Base-by-base conservation (phyloP, 2,797 vertebrate species). In the Melopsittacus undulatus region DNA sequence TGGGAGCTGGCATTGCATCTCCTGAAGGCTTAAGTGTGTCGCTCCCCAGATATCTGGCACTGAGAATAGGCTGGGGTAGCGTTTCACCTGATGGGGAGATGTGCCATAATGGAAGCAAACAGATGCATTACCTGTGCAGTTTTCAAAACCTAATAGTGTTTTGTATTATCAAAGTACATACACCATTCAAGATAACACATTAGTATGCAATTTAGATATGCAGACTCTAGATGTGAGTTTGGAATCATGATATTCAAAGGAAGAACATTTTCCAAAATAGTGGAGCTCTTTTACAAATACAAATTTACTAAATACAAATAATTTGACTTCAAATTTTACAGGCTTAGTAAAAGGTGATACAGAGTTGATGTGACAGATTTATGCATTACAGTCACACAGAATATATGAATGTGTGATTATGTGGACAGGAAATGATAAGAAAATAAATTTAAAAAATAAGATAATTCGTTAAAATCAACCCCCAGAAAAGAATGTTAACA, bases 101-200 rank as follows among this genome's bases (percentile, higher is more conserved):
- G 36, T 45, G 22, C 45, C 21, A 3, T 30, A 5, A 20, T 38
- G 49, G 48, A 29, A 72, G 34, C 16, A 52, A 8, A 62, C 30
- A 51, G 54, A 11, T 0, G 5, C 1, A 3, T 9, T 46, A n/a
- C 5, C 30, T 43, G 11, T 29, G 70, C 42, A 24, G 13, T 46
- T 89, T 52, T 73, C 24, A 72, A 52, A 80, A 75, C 3, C 8
- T 43, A 29, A 0, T 68, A 7, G 1, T 8, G 7, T 11, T 83
- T 80, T 91, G 32, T 30, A 11, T 59, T 67, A 27, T n/a, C 4
- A 13, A 67, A 64, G 20, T 32, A 10, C 19, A 20, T 82, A 57
- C 19, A 38, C 27, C 51, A 57, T 77, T 69, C 29, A 64, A 36
- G 17, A 11, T 19, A 67, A 27, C 27, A 42, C 22, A 17, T 4